Base-by-base conservation (phyloP, 2,113 vertebrate species). In the Cavia aperea region DNA sequence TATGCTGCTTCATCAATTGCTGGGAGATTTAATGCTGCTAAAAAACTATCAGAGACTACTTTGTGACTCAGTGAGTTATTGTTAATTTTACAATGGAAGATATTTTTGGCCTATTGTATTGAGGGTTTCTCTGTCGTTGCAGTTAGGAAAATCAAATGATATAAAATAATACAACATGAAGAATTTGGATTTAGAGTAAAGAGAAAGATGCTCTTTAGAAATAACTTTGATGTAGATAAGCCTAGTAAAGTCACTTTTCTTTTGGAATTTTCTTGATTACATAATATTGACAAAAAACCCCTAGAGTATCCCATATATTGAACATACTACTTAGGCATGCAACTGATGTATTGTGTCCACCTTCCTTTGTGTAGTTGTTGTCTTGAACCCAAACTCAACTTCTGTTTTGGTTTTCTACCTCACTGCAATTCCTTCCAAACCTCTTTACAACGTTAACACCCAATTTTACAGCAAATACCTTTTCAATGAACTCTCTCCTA, bases 391-490 rank as follows among this genome's bases (percentile, higher is more conserved):
- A 84, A 95, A 73, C 24, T 68, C 62, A 93, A 26, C 31, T 81
- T 18, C 9, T 88, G 15, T 72, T 86, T 90, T 46, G 15, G 24
- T 84, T 92, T 94, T 93, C 66, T 84, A 31, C 39, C 58, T 93
- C 68, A 31, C 36, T 70, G 73, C 9, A 56, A 36, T 65, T 58
- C 21, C 89, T 94, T 93, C 68, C 75, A 88, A 86, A 84, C 81
- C 89, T 75, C 62, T 49, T 95, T 70, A 86, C 82, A 84, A 86
- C 85, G 79, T 92, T 65, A 92, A 77, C 77, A 92, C 79, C 83
- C 56, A 87, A 87, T 94, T 95, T 96, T 92, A 93, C 89, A 91
- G 91, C 78, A 68, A 82, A 58, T 62, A 72, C 88, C 81, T 96
- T 91, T 93, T 86, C 92, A 92, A 89, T 87, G 82, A 65, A 83